Evolutionary conservation across 1,140 invertebrate species (phyloP), one percentile per base, ranked within the genome.

Genomic region (Trachymyrmex cornetzi): DNA sequence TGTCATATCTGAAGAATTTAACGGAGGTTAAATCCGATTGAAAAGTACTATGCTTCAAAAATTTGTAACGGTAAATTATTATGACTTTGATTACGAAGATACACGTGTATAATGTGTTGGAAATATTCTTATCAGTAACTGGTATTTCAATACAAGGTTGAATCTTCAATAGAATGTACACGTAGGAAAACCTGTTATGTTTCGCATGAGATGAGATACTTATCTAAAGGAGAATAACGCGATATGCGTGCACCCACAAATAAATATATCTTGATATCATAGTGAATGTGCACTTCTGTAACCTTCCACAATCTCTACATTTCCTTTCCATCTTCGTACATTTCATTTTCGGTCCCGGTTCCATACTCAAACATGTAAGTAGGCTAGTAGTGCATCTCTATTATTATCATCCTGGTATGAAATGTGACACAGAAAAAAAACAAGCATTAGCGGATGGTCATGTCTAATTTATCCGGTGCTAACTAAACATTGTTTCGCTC

Each of bases 261-360:
- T n/a, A 53, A 16, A 79, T 27, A 22, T 22, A 81, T 71, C 19
- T 80, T 27, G 16, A 24, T 14, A 44, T 12, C n/a, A n/a, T 27
- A 24, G 11, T 71, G 22, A 81, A 16, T 71, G 24, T 27, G 30
- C 14, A 44, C 3, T n/a, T 84, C 16, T 74, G 24, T 27, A 48
- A 27, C n/a, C 16, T 53, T 34, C 38, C 22, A 19, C 27, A 30
- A 63, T 50, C 66, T 69, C 30, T 34, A 24, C 38, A 67, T 24
- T 22, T 14, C 12, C 27, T 57, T 75, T 79, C 80, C 44, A 34
- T 44, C 67, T 59, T 88, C 87, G 22, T 87, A 64, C 72, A 81
- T 89, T 91, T 89, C 86, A 88, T 90, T 92, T 92, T 92, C 91
- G 75, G 77, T 88, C 84, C 22, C 64, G 53, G 14, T 48, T 71